These are phyloP conservation scores for Leptinotarsa lineolata DNA, from an alignment of 1,140 invertebrate genomes.

Conservation along the genomic window DNA sequence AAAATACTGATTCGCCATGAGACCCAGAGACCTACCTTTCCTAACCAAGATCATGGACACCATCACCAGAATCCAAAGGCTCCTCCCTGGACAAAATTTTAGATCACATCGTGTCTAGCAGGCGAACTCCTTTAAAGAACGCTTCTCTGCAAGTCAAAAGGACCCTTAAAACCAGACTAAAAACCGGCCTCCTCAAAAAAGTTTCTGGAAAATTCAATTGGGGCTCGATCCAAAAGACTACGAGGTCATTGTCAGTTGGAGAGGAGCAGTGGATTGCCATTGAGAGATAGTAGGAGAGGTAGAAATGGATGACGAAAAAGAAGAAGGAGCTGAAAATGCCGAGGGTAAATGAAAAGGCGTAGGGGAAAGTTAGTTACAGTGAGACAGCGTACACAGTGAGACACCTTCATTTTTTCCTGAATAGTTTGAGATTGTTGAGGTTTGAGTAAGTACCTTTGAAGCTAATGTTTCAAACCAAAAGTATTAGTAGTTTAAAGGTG, in stretches of 20 bases:
- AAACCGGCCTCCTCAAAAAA: constrained; percentile 7
- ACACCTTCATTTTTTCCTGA: too few relatives aligned
- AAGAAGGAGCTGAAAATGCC: neutral
- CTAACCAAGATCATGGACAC: constrained; percentile 8
- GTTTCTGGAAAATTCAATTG: constrained; percentile 6
- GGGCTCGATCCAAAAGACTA: constrained; percentile 15
- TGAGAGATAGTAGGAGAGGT: neutral
- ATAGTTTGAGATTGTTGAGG: too few relatives aligned
- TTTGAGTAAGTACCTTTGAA: too few relatives aligned
- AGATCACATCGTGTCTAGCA: neutral
- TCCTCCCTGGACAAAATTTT: neutral
- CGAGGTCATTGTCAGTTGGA: neutral
- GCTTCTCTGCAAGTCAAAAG: neutral
- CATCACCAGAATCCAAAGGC: constrained; percentile 1
- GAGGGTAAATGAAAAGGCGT: neutral
- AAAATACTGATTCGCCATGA: neutral
- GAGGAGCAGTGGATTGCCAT: neutral
- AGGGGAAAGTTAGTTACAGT: too few relatives aligned
- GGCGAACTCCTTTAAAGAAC: constrained; percentile 4
- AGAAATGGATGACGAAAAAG: neutral
- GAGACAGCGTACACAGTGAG: too few relatives aligned
- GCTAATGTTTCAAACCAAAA: too few relatives aligned
- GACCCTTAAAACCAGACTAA: neutral
- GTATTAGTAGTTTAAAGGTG: too few relatives aligned
- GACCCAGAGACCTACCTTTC: neutral